Evolutionary conservation across 2,113 vertebrate species (phyloP), one percentile per base, ranked within the genome.

Genomic region (Agelaius tricolor): DNA sequence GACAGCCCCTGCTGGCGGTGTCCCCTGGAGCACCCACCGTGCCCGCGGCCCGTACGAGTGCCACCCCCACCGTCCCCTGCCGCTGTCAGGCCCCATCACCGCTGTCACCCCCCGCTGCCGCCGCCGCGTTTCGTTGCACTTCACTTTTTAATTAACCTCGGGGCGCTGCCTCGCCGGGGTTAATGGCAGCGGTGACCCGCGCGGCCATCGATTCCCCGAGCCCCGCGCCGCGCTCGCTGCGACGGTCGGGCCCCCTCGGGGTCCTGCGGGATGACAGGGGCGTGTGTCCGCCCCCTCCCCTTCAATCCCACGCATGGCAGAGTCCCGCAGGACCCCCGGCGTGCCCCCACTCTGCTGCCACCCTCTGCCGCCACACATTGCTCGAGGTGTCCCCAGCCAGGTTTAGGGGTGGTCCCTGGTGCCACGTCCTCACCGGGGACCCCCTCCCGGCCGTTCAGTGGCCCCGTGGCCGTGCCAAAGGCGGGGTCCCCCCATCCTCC

Each of bases 111-210:
- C 63, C 55, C 63, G 4, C 65, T 3, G 5, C 68, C 8, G 13
- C 85, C 11, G 62, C 84, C 20, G 13, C 79, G 21, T 96, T 94
- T 96, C 65, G 15, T 84, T 93, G 96, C 93, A 86, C 93, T 95
- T 91, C 93, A 69, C 78, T 94, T 97, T 97, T 97, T 97, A 97
- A 97, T 97, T 97, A 97, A 97, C 97, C 96, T 88, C 89, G 39
- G 85, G 41, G 94, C 89, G 72, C 76, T 59, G 93, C 89, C 81
- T 85, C 58, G 22, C 63, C 13, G 57, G 90, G 97, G 97, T 97
- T 97, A 97, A 97, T 96, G 96, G 35, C 54, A 78, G 79, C 82
- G 16, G 41, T 97, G 96, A 97, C 96, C 96, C 91, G 37, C 26
- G 28, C 54, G 7, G 74, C 61, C 87, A 97, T 96, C 96, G 82